Conservation (phyloP, 2,888 invertebrate genomes). For the Dione juno region DNA sequence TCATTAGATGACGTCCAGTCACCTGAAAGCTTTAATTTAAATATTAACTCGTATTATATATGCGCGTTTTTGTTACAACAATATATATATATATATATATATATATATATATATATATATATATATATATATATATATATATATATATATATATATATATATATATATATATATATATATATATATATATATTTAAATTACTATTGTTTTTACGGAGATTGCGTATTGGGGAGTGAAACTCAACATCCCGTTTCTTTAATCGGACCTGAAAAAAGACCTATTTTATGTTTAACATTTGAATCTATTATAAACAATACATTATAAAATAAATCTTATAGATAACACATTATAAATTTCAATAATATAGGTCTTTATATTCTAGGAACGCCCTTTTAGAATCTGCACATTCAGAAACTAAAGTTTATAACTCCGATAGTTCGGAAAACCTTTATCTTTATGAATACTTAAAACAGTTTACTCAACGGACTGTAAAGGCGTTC, state of each 20-base stretch:
- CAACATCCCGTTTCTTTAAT: no score
- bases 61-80: background rate
- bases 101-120: no score
- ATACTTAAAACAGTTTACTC: conserved; percentile 32
- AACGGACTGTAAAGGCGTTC: conserved; percentile 30
- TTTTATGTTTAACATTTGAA: no score
- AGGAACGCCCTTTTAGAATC: background rate
- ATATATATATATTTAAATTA: no score
- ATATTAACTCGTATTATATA: conserved; percentile 1
- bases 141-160: no score
- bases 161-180: no score
- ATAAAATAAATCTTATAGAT: background rate
- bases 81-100: no score
- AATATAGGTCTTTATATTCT: background rate
- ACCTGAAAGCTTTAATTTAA: conserved; percentile 16
- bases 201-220: no score
- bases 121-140: no score
- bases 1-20: conserved; percentile 23
- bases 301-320: background rate
- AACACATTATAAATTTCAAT: background rate
- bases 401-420: conserved; percentile 4
- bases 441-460: conserved; percentile 33
- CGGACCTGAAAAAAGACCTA: no score
- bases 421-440: conserved; percentile 24
- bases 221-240: no score